These are phyloP conservation scores for Philaethria dido DNA, from an alignment of 2,888 invertebrate genomes.

Conservation along the genomic window DNA sequence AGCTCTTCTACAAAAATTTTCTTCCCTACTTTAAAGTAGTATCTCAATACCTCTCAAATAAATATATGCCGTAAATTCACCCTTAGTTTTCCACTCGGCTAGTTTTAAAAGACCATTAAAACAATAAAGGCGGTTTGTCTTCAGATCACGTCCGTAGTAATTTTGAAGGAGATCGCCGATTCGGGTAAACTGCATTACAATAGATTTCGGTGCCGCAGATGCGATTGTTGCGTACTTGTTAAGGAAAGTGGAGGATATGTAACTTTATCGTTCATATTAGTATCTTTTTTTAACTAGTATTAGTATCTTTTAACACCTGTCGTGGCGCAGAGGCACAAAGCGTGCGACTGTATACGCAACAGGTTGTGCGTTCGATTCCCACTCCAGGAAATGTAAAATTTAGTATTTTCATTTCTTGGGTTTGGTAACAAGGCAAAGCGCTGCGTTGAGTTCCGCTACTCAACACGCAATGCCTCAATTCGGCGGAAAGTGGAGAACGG, in stretches of 20 bases:
- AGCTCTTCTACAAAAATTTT: too few relatives aligned
- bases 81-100: conserved; percentile 52
- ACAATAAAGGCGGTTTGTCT: conserved; percentile 62
- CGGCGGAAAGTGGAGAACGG: too few relatives aligned
- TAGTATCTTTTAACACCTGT: too few relatives aligned
- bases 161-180: conserved; percentile 62
- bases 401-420: too few relatives aligned
- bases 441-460: too few relatives aligned
- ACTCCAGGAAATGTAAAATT: too few relatives aligned
- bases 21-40: conserved; percentile 6
- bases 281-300: too few relatives aligned
- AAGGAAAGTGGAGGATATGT: conserved; percentile 5
- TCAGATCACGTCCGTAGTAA: conserved; percentile 71
- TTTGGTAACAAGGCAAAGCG: too few relatives aligned
- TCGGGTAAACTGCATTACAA: conserved; percentile 54
- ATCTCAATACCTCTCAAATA: conserved; percentile 33
- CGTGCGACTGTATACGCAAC: too few relatives aligned
- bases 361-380: too few relatives aligned
- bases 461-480: too few relatives aligned
- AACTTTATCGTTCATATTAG: not conserved
- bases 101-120: conserved; percentile 62
- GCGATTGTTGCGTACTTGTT: conserved; percentile 39
- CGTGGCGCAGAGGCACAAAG: too few relatives aligned
- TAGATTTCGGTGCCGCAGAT: conserved; percentile 59
- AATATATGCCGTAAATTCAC: conserved; percentile 41